These are phyloP conservation scores for Zalophus californianus DNA, from an alignment of 2,797 vertebrate genomes.

Conservation along the genomic window DNA sequence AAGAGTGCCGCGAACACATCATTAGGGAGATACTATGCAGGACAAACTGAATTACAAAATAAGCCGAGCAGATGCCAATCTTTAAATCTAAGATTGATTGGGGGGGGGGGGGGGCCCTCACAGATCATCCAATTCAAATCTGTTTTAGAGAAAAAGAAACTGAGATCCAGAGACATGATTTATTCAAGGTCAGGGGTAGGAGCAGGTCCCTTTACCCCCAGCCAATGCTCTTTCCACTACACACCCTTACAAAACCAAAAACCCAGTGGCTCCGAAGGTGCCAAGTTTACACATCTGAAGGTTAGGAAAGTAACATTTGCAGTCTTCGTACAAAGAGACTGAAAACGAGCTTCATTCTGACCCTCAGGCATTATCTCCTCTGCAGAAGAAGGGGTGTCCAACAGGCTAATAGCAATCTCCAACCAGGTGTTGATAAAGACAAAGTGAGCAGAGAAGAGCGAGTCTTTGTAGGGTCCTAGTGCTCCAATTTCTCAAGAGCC, in stretches of 20 bases:
- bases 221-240: background rate
- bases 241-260: conserved; percentile 47
- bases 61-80: background rate
- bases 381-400: background rate
- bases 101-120: background rate
- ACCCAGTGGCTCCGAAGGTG: background rate
- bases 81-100: background rate
- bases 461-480: background rate
- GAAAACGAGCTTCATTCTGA: conserved; percentile 35
- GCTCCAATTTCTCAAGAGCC: background rate
- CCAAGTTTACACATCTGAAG: background rate
- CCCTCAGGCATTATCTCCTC: background rate
- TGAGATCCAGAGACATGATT: background rate
- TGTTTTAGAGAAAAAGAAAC: conserved; percentile 7
- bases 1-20: background rate
- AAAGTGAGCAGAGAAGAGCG: background rate
- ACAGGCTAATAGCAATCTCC: background rate
- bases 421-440: background rate
- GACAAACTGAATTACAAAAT: conserved; percentile 2
- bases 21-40: background rate
- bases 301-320: background rate
- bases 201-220: background rate
- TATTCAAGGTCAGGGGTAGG: background rate
- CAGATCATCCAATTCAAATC: background rate
- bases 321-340: background rate